Evolutionary conservation across 1,140 invertebrate species (phyloP).

Genomic region (Aethina tumida): DNA sequence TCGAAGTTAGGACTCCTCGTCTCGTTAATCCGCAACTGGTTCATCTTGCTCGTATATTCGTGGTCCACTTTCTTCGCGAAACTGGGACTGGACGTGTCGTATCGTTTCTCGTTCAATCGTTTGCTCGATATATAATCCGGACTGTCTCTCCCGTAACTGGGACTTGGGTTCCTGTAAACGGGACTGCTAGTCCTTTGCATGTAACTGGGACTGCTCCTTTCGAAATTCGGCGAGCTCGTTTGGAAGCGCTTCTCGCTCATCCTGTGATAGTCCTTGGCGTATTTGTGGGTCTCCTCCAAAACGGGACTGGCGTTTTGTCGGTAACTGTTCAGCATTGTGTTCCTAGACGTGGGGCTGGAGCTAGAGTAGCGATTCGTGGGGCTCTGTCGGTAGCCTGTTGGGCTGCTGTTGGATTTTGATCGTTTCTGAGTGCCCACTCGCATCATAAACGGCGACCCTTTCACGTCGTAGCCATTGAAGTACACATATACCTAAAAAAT

Average conservation of each 20-base stretch:
- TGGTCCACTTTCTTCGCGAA: constrained; percentile 27
- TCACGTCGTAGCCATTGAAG: constrained; percentile 93
- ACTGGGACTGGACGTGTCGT: constrained; percentile 26
- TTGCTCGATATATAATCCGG: constrained; percentile 29
- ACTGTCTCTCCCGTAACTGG: constrained; percentile 21
- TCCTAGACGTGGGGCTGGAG: constrained; percentile 20
- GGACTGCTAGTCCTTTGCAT: constrained; percentile 27
- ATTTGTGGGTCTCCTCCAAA: constrained; percentile 24
- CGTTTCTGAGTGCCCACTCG: constrained; percentile 60
- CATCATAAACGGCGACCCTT: constrained; percentile 76
- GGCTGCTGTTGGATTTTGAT: constrained; percentile 27
- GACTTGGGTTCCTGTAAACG: constrained; percentile 20
- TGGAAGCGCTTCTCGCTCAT: constrained; percentile 36
- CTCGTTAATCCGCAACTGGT: constrained; percentile 24
- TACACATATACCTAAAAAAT: constrained; percentile 71
- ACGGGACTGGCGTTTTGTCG: constrained; percentile 28
- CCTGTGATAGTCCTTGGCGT: constrained; percentile 27
- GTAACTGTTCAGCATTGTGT: constrained; percentile 23
- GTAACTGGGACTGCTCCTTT: constrained; percentile 22
- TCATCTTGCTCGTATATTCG: constrained; percentile 27
- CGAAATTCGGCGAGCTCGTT: constrained; percentile 16
- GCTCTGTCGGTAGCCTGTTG: constrained; percentile 31
- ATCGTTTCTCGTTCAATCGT: constrained; percentile 26
- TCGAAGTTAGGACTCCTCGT: constrained; percentile 25
- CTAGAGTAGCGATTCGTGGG: constrained; percentile 31